Base-by-base conservation (phyloP, 1,140 invertebrate genomes). In the Cataglyphis hispanica region DNA sequence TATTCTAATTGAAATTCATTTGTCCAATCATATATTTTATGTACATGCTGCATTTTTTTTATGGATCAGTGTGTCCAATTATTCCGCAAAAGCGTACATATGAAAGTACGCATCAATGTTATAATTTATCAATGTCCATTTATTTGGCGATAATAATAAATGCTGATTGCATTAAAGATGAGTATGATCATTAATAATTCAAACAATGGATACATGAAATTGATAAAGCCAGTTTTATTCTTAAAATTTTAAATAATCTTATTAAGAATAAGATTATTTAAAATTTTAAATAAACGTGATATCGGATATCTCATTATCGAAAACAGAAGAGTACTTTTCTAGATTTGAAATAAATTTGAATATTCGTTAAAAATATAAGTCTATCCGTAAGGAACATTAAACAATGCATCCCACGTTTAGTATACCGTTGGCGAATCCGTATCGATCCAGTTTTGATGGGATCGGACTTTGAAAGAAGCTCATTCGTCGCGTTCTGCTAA, bases 81-180 rank as follows among this genome's bases (percentile, higher is more conserved):
- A 83, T 72, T 67, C 37, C 40, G 64, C 10, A 70, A 31, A 50
- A 56, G 53, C 67, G 27, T 34, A 58, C 11, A 19, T 60, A 60
- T 60, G 16, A 19, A 70, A 58, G 64, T 16, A 67, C 37, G 13
- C 19, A 74, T 83, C 78, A 83, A 83, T 81, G 67, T 78, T 81
- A 50, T 50, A 81, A 81, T 81, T 72, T 70, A 72, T 53, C 66
- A 31, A 81, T 80, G 46, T 31, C 50, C 64, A 81, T 83, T 83
- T 83, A 72, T 83, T 72, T 43, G 27, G 25, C 67, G n/a, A 83
- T 83, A 37, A 70, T 81, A 81, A 83, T 72, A 83, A 83, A 83
- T 40, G 56, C 60, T 46, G 34, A 74, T 83, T 83, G 53, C 37
- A 83, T 60, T 74, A 83, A 72, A 72, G 78, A 83, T 72, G 43